Base-by-base conservation (phyloP, 2,797 vertebrate species). In the Poecilia velifera region DNA sequence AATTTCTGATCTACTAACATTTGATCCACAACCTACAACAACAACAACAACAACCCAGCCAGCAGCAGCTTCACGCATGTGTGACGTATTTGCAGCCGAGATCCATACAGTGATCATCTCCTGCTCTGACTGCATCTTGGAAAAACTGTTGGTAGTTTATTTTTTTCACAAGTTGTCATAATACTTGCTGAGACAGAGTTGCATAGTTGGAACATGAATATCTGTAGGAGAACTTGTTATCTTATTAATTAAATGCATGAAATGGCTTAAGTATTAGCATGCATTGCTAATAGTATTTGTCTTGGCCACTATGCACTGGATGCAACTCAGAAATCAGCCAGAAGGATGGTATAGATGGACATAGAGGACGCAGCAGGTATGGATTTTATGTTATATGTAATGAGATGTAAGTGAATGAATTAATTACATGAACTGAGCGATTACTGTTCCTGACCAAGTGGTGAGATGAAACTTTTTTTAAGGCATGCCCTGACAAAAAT, bases 1-100 rank as follows among this genome's bases (percentile, higher is more conserved):
- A 49, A 74, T 85, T 72, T 81, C 71, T 28, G n/a, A 59, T 83
- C 59, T 75, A 31, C 72, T 10, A 68, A 68, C 36, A 8, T 41
- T 43, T 25, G 39, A 31, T 25, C 36, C 22, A 66, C 34, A 36
- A 34, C 16, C 34, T 8, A 64, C 57, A 62, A 16, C 34, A 34
- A 34, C 28, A 62, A 16, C 28, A 16, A 36, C 62, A 18, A 20
- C 47, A 20, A 49, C 18, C 18, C 34, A 9, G 62, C 16, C 16
- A 18, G 62, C 34, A 66, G 16, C 34, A 39, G 62, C 34, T 66
- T 66, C 3, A 25, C 10, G 22, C 39, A 41, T 25, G 18, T 41
- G 36, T 13, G 4, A 41, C 41, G 41, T 4, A 41, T 68, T 68
- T 22, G 4, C 36, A 68, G 39, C 9, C 39, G 5, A 7, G 64